Evolutionary conservation across 2,113 vertebrate species (phyloP).

Genomic region (Tamias sibiricus): DNA sequence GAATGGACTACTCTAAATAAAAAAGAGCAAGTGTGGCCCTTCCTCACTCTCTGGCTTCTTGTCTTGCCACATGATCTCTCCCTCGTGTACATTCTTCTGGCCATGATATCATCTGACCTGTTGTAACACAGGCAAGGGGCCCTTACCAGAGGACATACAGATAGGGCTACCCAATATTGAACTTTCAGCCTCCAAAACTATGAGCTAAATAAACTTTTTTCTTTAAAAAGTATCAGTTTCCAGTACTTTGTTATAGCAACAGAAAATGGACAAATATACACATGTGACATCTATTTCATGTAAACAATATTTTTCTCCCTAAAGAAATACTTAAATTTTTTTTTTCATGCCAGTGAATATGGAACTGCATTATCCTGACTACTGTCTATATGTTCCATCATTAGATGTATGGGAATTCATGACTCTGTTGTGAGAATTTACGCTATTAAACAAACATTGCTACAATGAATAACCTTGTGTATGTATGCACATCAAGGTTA

Average conservation of each 20-base stretch:
- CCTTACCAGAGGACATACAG: background rate
- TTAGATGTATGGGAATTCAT: background rate
- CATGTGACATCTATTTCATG: background rate
- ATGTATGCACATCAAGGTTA: background rate
- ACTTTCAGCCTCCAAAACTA: background rate
- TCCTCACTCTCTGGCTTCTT: background rate
- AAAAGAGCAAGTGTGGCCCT: background rate
- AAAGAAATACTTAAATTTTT: background rate
- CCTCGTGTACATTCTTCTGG: background rate
- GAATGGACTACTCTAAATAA: background rate
- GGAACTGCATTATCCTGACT: background rate
- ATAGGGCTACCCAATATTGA: too few species aligned
- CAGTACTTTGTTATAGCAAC: background rate
- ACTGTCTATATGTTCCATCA: background rate
- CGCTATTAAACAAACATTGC: background rate
- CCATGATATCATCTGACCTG: background rate
- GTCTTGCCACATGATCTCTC: background rate
- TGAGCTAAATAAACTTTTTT: background rate
- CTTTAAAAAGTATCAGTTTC: background rate
- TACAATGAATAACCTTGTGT: background rate
- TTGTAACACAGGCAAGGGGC: background rate
- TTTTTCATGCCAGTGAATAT: background rate
- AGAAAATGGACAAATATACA: background rate
- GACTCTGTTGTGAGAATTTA: background rate
- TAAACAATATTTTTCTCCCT: background rate